These are phyloP conservation scores for Leucozona laternaria DNA, from an alignment of 2,888 invertebrate genomes.

Conservation along the genomic window DNA sequence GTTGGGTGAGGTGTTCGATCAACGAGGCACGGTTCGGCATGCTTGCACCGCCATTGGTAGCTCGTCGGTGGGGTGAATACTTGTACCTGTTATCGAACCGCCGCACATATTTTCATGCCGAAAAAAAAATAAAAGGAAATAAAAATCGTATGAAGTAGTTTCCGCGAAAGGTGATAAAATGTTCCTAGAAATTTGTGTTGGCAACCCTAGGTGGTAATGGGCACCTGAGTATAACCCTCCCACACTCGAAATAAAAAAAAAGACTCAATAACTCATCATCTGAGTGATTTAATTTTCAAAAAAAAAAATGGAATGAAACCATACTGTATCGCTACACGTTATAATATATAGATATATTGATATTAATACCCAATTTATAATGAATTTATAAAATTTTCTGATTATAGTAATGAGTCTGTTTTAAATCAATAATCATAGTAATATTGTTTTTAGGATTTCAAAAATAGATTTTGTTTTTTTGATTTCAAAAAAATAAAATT, in stretches of 20 bases:
- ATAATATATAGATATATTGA: no score
- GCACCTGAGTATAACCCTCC: constrained; percentile 3
- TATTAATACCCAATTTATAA: not conserved
- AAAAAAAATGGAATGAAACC: not conserved
- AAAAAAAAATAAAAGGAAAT: not conserved
- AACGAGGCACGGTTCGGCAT: no score
- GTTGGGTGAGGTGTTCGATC: no score
- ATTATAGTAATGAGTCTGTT: not conserved
- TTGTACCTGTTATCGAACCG: no score
- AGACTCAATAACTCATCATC: not conserved
- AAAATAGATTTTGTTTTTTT: no score
- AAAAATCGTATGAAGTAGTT: not conserved
- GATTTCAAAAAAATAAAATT: no score
- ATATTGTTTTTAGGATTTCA: not conserved
- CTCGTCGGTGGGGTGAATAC: no score
- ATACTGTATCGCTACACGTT: not conserved
- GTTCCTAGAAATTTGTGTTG: no score
- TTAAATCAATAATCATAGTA: not conserved
- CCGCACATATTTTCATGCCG: no score
- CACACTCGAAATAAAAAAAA: not conserved
- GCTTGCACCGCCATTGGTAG: no score
- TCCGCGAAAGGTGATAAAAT: no score
- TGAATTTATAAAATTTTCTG: no score
- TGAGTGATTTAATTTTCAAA: not conserved
- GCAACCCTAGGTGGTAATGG: not conserved